These are phyloP conservation scores for Pantherophis alleghaniensis DNA, from an alignment of 2,797 vertebrate species.

Conservation along the genomic window DNA sequence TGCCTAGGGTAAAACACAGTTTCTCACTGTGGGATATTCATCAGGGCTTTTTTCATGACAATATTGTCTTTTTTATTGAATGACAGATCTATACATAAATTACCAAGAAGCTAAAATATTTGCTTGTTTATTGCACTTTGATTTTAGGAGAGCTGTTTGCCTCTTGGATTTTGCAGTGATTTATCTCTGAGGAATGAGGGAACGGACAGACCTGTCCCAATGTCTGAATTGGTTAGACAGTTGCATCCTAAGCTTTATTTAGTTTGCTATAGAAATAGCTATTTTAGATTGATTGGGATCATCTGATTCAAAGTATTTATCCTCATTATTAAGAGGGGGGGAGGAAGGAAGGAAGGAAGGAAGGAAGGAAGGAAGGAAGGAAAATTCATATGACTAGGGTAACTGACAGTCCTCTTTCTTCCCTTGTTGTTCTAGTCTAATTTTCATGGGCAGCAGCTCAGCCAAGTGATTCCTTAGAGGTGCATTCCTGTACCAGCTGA, in stretches of 20 bases:
- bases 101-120: slow-evolving; percentile 43
- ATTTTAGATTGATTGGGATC: not conserved
- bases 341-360: not conserved
- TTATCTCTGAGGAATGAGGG: slow-evolving; percentile 5
- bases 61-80: slow-evolving; percentile 8
- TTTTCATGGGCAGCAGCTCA: not conserved
- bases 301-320: not conserved
- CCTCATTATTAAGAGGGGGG: not conserved
- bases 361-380: not conserved
- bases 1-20: slow-evolving; percentile 47
- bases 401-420: not conserved
- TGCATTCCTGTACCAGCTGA: not conserved
- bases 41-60: slow-evolving; percentile 2
- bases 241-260: not conserved
- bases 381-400: not conserved
- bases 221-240: not conserved
- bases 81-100: slow-evolving; percentile 62
- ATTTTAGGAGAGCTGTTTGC: not conserved
- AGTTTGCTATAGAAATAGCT: not conserved
- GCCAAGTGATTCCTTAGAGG: not conserved
- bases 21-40: slow-evolving; percentile 13
- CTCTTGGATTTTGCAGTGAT: not conserved
- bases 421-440: not conserved
- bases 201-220: not conserved
- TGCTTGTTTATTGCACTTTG: slow-evolving; percentile 52